phyloP scores from a whole-genome alignment of 2,113 vertebrate species.

The Notiomystis cincta region DNA sequence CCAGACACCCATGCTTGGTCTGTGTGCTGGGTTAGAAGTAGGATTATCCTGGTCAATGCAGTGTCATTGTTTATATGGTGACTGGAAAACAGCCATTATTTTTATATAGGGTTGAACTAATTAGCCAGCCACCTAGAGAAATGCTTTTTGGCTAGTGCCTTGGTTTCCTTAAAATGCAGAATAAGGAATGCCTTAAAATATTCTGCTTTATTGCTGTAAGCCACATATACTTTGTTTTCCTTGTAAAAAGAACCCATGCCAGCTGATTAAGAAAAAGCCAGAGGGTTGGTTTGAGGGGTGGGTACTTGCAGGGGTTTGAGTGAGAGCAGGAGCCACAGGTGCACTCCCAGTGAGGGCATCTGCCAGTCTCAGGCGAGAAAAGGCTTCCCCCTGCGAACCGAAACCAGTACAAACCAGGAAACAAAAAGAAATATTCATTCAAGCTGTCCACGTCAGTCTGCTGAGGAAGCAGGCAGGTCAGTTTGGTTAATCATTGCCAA shows the following conservation, averaged over 20 bases:
- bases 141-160: not conserved
- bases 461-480: conserved; percentile 6
- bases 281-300: not conserved
- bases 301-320: fast-evolving
- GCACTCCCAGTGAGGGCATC: not conserved
- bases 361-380: not conserved
- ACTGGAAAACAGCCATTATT: not conserved
- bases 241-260: not conserved
- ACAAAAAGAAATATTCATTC: conserved; percentile 51
- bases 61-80: not conserved
- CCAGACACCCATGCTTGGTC: not conserved
- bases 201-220: not conserved
- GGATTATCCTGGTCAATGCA: not conserved
- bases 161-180: not conserved
- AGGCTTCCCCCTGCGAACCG: not conserved
- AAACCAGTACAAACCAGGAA: conserved; percentile 67
- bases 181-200: not conserved
- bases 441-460: conserved; percentile 8
- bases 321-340: not conserved
- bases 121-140: not conserved
- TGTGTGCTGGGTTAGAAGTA: not conserved
- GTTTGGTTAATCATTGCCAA: conserved; percentile 73
- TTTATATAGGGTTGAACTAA: not conserved
- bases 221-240: not conserved
- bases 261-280: not conserved